Conservation (phyloP, 2,797 vertebrate genomes). For the Bryconaethiops microstoma region DNA sequence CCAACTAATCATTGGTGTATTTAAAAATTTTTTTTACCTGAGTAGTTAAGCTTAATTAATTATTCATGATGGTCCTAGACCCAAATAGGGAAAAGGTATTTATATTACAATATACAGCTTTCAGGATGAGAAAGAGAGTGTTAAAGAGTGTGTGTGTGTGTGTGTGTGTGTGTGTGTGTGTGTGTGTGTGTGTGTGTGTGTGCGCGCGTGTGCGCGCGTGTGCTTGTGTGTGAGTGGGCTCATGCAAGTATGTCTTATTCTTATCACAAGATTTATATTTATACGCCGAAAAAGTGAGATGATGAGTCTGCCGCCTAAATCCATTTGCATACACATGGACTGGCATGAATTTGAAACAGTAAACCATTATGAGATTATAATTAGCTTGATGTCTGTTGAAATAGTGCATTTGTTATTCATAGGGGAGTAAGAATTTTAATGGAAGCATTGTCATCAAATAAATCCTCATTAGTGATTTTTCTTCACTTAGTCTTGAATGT, state of each 20-base stretch:
- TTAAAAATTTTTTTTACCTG: not conserved
- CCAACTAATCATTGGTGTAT: not conserved
- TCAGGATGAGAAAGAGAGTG: not conserved
- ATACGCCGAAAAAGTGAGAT: slow-evolving; percentile 23
- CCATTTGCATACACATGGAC: slow-evolving; percentile 36
- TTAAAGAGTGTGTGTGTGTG: too few species aligned
- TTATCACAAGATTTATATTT: not conserved
- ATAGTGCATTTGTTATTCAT: slow-evolving; percentile 60
- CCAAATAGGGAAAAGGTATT: too few species aligned
- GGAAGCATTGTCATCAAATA: slow-evolving; percentile 60
- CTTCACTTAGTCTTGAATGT: slow-evolving; percentile 52
- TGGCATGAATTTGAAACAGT: slow-evolving; percentile 44
- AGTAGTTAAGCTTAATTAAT: not conserved
- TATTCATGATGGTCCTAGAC: too few species aligned
- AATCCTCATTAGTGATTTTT: slow-evolving; percentile 59
- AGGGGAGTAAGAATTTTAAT: slow-evolving; percentile 53
- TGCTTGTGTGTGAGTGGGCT: not conserved
- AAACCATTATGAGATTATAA: slow-evolving; percentile 59
- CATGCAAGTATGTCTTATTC: not conserved
- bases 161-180: slow-evolving; percentile 18
- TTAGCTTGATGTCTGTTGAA: slow-evolving; percentile 57
- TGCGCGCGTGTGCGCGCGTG: too few species aligned
- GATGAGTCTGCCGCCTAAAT: not conserved
- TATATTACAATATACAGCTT: not conserved
- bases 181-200: too few species aligned